Evolutionary conservation across 2,888 invertebrate species (phyloP).

Genomic region (Lasioglossum marginatum): DNA sequence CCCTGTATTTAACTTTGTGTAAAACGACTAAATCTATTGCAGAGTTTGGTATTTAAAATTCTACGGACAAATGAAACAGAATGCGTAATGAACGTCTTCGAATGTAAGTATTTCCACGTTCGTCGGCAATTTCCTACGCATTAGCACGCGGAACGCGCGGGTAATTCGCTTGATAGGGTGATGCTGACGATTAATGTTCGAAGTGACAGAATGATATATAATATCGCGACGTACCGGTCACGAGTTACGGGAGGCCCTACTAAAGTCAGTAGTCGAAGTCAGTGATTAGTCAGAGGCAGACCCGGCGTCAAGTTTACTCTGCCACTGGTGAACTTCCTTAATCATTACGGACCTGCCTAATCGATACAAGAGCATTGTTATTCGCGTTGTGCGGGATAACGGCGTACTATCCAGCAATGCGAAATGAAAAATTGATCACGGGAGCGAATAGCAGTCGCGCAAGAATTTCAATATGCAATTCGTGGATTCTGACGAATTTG

Average conservation of each 20-base stretch:
- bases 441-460: neutral
- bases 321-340: constrained; percentile 48
- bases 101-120: neutral
- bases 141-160: neutral
- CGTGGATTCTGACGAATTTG: neutral
- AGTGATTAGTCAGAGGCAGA: constrained; percentile 62
- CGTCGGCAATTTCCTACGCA: neutral
- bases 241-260: constrained; percentile 44
- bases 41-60: neutral
- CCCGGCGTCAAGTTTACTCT: constrained; percentile 42
- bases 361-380: constrained; percentile 11
- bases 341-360: constrained; percentile 36
- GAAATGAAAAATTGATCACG: constrained; percentile 10
- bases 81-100: neutral
- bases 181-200: constrained; percentile 24
- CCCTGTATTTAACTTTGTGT: neutral
- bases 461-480: constrained; percentile 18
- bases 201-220: constrained; percentile 41
- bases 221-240: constrained; percentile 34
- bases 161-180: constrained; percentile 3
- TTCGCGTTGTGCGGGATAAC: neutral
- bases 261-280: constrained; percentile 61
- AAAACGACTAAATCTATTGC: neutral
- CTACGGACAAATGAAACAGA: too few species aligned
- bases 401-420: neutral